Conservation (phyloP, 1,140 invertebrate genomes). For the Antheraea pernyi region DNA sequence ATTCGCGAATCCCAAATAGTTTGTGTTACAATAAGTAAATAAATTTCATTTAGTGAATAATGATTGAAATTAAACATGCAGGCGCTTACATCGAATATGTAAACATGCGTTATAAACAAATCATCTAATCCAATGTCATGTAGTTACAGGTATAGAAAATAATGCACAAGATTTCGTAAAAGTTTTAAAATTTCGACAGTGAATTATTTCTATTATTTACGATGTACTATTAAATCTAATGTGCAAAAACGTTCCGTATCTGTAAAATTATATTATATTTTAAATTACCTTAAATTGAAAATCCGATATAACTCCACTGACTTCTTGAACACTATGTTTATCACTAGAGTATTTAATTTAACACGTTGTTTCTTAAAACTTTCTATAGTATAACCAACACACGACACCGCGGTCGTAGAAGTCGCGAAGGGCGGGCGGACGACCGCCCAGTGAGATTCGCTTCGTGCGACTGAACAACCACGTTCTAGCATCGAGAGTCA, state of each 20-base stretch:
- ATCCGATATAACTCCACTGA: constrained; percentile 19
- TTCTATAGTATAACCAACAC: constrained; percentile 3
- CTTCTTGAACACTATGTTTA: constrained; percentile 5
- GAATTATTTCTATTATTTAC: not conserved
- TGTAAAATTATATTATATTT: no score
- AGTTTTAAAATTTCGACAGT: not conserved
- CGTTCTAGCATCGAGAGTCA: not conserved
- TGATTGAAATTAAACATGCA: constrained; percentile 3
- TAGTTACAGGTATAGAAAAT: not conserved
- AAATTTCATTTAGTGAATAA: not conserved
- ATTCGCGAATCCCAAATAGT: not conserved
- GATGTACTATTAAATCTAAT: not conserved
- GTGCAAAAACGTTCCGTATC: not conserved
- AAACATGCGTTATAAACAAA: not conserved
- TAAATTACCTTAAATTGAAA: constrained; percentile 31
- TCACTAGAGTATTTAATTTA: not conserved
- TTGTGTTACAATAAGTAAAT: not conserved
- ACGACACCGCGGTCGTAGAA: not conserved
- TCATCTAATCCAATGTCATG: constrained; percentile 1
- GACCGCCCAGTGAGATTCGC: constrained; percentile 20
- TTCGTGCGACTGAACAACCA: constrained; percentile 17
- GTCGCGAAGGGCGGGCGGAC: constrained; percentile 28
- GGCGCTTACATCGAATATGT: not conserved
- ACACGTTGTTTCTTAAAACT: not conserved
- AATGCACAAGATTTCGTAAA: not conserved